These are phyloP conservation scores for Macropus fuliginosus DNA, from an alignment of 2,797 vertebrate species.

Conservation along the genomic window DNA sequence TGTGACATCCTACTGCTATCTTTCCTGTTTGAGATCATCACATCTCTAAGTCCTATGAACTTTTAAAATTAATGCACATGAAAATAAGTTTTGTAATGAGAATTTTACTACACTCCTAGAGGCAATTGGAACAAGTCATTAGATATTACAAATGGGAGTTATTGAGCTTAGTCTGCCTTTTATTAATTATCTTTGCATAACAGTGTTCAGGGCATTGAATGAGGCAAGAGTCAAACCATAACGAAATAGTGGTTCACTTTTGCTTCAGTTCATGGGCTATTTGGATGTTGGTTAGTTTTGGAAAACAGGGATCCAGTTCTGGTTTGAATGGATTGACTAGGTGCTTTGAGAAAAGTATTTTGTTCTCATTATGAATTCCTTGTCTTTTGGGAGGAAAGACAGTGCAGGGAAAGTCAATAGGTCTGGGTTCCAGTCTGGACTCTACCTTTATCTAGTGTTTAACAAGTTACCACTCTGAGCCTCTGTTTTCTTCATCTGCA, in stretches of 20 bases:
- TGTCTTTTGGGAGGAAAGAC: background rate
- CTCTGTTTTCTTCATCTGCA: background rate
- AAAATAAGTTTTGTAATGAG: slow-evolving; percentile 17
- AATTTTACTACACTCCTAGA: background rate
- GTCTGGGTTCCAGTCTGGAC: accelerated
- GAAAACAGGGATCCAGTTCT: slow-evolving; percentile 23
- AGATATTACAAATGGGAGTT: background rate
- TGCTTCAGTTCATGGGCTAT: slow-evolving; percentile 4
- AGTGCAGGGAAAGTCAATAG: background rate
- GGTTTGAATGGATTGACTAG: background rate
- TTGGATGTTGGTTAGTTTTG: slow-evolving; percentile 5
- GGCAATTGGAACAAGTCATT: background rate
- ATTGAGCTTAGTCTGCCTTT: background rate
- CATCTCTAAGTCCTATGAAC: background rate
- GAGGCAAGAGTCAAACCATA: background rate
- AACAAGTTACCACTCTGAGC: background rate
- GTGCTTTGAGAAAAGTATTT: background rate
- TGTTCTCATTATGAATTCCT: background rate
- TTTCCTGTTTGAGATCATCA: background rate
- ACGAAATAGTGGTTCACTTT: background rate
- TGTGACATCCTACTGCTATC: background rate
- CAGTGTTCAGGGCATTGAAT: background rate
- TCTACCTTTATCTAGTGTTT: accelerated
- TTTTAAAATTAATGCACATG: slow-evolving; percentile 39
- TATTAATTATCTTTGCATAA: background rate